Percentiles rank a stretch among this genome's conserved stretches.
Evolutionary conservation across 2,888 invertebrate species (phyloP).

Genomic region (Coenonympha glycerion): DNA sequence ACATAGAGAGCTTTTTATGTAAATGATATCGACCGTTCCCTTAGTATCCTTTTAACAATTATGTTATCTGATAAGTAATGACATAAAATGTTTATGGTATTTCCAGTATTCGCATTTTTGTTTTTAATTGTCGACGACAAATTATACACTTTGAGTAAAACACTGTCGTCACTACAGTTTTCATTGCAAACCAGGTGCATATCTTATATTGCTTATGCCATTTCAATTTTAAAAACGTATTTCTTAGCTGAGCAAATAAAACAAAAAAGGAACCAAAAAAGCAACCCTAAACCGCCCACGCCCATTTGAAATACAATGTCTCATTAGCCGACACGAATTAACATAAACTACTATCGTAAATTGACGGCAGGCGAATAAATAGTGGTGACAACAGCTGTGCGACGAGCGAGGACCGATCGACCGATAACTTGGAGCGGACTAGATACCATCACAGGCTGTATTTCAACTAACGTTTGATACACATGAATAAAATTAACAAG

Average conservation of each 20-base stretch:
- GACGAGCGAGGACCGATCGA: conserved; percentile 18
- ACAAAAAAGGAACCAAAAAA: conserved; percentile 4
- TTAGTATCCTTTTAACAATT: too few species aligned
- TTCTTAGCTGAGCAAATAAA: conserved; percentile 5
- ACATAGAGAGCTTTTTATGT: too few species aligned
- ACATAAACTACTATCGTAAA: conserved; percentile 40
- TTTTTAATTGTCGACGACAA: too few species aligned
- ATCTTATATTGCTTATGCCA: background rate
- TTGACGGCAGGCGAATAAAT: conserved; percentile 24
- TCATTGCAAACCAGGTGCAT: background rate
- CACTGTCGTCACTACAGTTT: background rate
- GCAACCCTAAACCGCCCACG: conserved; percentile 21
- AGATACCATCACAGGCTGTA: conserved; percentile 8
- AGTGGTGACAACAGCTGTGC: conserved; percentile 32
- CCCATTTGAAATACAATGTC: conserved; percentile 33
- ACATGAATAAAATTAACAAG: background rate
- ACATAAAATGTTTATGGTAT: too few species aligned
- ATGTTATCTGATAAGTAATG: too few species aligned
- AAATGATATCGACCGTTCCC: background rate
- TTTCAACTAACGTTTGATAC: conserved; percentile 1
- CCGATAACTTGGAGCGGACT: conserved; percentile 20
- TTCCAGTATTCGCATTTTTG: too few species aligned
- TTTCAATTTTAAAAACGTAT: too few species aligned
- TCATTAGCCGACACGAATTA: conserved; percentile 46
- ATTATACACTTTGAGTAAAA: too few species aligned